Percentiles rank a stretch among this genome's conserved stretches.
Evolutionary conservation across 92 coral and sea anemone species (phyloP).

Genomic region (Pocillopora grandis): DNA sequence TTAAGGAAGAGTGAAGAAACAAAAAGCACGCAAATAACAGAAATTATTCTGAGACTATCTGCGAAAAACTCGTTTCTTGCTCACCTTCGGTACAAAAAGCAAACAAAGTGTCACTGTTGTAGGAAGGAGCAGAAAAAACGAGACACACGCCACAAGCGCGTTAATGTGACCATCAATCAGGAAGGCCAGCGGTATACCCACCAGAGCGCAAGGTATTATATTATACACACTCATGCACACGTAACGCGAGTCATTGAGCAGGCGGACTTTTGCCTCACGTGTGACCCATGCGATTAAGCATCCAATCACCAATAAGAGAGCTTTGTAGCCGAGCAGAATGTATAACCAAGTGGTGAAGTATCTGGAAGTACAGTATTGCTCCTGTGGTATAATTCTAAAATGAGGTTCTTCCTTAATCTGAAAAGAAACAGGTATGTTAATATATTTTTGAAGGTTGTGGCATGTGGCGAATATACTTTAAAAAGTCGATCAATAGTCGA

Average conservation of each 20-base stretch:
- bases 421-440: not conserved
- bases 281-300: conserved; percentile 79
- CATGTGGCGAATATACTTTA: not conserved
- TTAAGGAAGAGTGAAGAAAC: too few species aligned
- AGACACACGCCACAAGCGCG: conserved; percentile 52
- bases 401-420: conserved; percentile 42
- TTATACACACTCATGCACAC: conserved; percentile 56
- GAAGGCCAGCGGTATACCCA: conserved; percentile 76
- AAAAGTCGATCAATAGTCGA: not conserved
- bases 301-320: conserved; percentile 61
- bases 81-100: conserved; percentile 74
- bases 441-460: too few species aligned
- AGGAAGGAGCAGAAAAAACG: conserved; percentile 53
- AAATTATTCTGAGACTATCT: too few species aligned
- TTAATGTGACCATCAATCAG: conserved; percentile 49
- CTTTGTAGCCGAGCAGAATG: conserved; percentile 73
- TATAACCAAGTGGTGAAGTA: conserved; percentile 74
- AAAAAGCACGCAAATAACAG: too few species aligned
- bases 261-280: conserved; percentile 62
- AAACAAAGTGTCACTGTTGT: conserved; percentile 62
- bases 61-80: not conserved
- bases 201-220: conserved; percentile 45
- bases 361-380: conserved; percentile 59
- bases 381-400: conserved; percentile 34
- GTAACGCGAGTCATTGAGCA: conserved; percentile 69